These are phyloP conservation scores for Cyaniris semiargus DNA, from an alignment of 2,888 invertebrate genomes.

Conservation along the genomic window DNA sequence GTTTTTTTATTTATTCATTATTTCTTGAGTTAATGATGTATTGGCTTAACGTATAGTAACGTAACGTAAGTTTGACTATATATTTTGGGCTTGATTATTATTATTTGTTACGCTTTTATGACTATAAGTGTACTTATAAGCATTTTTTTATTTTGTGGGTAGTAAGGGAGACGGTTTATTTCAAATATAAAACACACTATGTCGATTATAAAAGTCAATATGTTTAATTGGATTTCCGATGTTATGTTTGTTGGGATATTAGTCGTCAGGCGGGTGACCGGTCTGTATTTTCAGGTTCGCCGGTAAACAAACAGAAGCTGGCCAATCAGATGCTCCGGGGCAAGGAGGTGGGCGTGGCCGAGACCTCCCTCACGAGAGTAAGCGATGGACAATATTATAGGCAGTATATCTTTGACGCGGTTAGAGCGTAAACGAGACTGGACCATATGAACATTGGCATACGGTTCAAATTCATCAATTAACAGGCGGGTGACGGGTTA, in stretches of 20 bases:
- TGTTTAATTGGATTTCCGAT: neutral
- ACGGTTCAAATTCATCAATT: constrained; percentile 14
- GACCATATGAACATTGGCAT: constrained; percentile 39
- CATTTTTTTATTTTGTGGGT: too few species aligned
- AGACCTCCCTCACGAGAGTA: constrained; percentile 91
- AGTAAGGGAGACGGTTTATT: too few species aligned
- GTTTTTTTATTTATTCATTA: neutral
- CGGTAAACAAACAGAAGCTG: constrained; percentile 90
- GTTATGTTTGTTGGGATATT: constrained; percentile 38
- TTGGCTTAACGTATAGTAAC: too few species aligned
- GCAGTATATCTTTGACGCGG: constrained; percentile 66
- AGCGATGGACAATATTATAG: constrained; percentile 68
- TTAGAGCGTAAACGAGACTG: constrained; percentile 54
- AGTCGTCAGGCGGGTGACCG: constrained; percentile 59
- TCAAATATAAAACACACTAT: too few species aligned
- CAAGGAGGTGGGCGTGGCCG: constrained; percentile 84
- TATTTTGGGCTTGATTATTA: neutral
- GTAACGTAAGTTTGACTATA: too few species aligned
- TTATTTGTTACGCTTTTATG: too few species aligned
- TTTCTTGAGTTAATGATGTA: neutral
- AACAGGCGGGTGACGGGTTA: constrained; percentile 18
- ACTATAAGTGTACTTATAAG: too few species aligned
- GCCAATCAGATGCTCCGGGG: constrained; percentile 87
- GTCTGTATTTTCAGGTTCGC: constrained; percentile 83
- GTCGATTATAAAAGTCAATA: neutral